phyloP scores from a whole-genome alignment of 2,113 vertebrate genomes.

The Gobius niger region DNA sequence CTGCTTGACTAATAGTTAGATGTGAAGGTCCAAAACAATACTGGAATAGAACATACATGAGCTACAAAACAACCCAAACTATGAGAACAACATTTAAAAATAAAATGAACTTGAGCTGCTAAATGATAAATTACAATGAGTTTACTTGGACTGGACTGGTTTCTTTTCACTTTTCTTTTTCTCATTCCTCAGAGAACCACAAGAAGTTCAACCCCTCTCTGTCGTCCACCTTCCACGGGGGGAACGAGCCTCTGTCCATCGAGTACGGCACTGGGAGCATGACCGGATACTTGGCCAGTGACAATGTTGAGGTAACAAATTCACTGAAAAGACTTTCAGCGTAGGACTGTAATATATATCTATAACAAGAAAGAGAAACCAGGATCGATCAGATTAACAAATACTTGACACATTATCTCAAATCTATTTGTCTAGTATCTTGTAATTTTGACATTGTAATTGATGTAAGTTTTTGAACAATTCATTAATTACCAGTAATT shows the following conservation, averaged over 20 bases:
- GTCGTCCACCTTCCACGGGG: slow-evolving; percentile 47
- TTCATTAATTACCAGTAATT: too few relatives aligned
- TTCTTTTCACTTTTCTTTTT: not conserved
- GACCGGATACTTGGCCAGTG: slow-evolving; percentile 60
- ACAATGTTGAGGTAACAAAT: slow-evolving; percentile 58
- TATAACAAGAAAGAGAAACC: too few relatives aligned
- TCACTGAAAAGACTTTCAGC: not conserved
- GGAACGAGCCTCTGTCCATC: slow-evolving; percentile 45
- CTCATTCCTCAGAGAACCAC: slow-evolving; percentile 63
- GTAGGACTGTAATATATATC: not conserved
- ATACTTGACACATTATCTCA: too few relatives aligned
- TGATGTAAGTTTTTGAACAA: too few relatives aligned
- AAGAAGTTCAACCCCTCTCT: slow-evolving; percentile 49
- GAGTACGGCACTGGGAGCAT: slow-evolving; percentile 72
- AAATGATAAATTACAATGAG: not conserved
- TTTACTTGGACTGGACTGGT: not conserved
- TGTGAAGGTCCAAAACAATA: not conserved
- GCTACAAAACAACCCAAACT: too few relatives aligned
- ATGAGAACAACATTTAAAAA: too few relatives aligned
- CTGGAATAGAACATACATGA: too few relatives aligned
- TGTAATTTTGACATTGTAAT: too few relatives aligned
- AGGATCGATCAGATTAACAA: too few relatives aligned
- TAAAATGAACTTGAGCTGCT: too few relatives aligned
- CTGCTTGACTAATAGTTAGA: not conserved
- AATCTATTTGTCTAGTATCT: too few relatives aligned